These are phyloP conservation scores for Hirundichthys speculiger DNA, from an alignment of 2,113 vertebrate species.

Conservation along the genomic window DNA sequence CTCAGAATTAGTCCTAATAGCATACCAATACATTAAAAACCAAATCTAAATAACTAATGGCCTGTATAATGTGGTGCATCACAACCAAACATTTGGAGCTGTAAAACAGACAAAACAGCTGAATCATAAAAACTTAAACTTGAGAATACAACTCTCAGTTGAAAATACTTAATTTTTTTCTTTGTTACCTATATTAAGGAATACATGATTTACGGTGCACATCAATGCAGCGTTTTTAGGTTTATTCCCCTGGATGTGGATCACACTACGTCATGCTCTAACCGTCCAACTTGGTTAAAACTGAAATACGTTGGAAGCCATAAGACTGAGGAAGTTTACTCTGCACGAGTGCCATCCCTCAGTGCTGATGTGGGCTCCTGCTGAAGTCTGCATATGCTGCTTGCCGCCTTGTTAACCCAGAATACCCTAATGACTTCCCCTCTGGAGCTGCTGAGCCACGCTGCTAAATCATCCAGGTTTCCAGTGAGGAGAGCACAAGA, in stretches of 20 bases:
- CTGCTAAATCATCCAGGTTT: conserved; percentile 76
- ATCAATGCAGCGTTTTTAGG: conserved; percentile 31
- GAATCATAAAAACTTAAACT: neutral
- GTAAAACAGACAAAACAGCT: too few relatives aligned
- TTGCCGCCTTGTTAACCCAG: conserved; percentile 75
- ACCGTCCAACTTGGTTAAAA: conserved; percentile 56
- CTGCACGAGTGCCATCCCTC: conserved; percentile 73
- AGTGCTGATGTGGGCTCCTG: conserved; percentile 59
- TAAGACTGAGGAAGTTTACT: conserved; percentile 70
- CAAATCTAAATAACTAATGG: too few relatives aligned
- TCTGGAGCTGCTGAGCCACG: conserved; percentile 62
- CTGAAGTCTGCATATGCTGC: conserved; percentile 75
- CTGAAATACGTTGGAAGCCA: conserved; percentile 46
- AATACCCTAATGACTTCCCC: conserved; percentile 76
- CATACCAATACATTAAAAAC: too few relatives aligned
- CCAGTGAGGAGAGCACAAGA: conserved; percentile 50
- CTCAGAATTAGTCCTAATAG: too few relatives aligned
- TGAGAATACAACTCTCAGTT: neutral
- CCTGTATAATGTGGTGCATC: too few relatives aligned
- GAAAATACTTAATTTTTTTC: too few relatives aligned
- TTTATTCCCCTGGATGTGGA: conserved; percentile 46
- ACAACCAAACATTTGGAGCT: too few relatives aligned
- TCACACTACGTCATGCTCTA: conserved; percentile 49
- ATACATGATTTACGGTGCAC: conserved; percentile 19
- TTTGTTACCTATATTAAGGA: conserved; percentile 14